phyloP scores from a whole-genome alignment of 2,888 invertebrate species.

The Invenusta paracnida region DNA sequence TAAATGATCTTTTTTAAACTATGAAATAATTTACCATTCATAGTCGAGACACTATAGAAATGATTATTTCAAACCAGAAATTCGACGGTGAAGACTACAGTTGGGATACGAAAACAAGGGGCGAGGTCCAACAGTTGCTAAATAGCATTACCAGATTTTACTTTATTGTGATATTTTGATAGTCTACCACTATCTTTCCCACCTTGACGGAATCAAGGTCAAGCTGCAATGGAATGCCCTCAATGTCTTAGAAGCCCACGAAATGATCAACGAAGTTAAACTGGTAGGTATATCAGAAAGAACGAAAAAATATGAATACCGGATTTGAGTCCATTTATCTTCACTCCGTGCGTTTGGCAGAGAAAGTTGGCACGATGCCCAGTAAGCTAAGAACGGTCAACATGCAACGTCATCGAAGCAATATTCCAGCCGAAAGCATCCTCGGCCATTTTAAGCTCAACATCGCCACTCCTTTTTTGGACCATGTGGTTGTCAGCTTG shows the following conservation, averaged over 20 bases:
- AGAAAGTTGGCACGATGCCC: neutral
- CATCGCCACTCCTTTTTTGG: neutral
- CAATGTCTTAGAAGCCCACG: neutral
- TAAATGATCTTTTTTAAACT: neutral
- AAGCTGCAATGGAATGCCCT: no score
- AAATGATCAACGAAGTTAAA: neutral
- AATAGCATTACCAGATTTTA: neutral
- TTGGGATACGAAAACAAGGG: no score
- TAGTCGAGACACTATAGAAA: no score
- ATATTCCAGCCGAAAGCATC: neutral
- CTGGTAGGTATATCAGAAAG: neutral
- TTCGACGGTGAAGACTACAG: no score
- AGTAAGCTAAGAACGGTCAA: neutral
- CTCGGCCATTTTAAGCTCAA: neutral
- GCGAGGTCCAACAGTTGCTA: neutral
- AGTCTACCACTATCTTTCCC: no score
- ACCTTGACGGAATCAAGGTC: no score
- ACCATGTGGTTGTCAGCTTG: neutral
- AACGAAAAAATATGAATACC: neutral
- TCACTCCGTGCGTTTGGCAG: neutral
- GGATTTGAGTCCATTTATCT: neutral
- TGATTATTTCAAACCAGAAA: no score
- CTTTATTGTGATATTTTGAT: neutral
- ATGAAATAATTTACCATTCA: neutral
- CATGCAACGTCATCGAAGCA: neutral